Conservation (phyloP, 2,113 vertebrate genomes). For the Syrmaticus mikado region DNA sequence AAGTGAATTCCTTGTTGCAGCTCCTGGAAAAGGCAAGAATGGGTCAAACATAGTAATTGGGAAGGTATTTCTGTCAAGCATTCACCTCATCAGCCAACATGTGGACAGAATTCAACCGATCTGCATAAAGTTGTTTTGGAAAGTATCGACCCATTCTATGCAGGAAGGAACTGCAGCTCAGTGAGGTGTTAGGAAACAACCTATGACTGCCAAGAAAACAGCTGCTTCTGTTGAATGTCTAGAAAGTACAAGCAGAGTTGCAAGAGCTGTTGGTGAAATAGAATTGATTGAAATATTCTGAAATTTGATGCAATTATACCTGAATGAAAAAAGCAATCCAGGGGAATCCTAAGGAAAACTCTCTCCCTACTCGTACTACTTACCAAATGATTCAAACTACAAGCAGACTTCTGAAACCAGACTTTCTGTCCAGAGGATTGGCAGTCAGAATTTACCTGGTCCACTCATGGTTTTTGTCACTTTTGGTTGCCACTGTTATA, state of each 20-base stretch:
- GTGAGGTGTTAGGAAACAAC: not conserved
- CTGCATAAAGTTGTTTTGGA: not conserved
- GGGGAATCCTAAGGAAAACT: not conserved
- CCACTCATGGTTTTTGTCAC: not conserved
- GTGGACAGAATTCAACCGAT: not conserved
- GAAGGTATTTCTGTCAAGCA: not conserved
- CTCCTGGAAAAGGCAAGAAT: not conserved
- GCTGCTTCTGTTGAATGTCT: not conserved
- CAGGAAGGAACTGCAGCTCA: not conserved
- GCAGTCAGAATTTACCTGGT: not conserved
- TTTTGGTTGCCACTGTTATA: not conserved
- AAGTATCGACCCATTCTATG: not conserved
- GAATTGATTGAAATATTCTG: not conserved
- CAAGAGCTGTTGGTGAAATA: not conserved
- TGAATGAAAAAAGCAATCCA: not conserved
- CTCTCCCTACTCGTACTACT: not conserved
- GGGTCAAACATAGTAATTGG: not conserved
- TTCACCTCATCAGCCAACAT: not conserved
- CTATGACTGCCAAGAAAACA: not conserved
- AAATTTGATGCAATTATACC: not conserved
- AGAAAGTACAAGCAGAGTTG: not conserved
- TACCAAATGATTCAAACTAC: not conserved
- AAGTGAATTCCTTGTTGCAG: not conserved
- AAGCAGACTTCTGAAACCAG: not conserved
- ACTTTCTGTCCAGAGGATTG: not conserved